Evolutionary conservation across 2,113 vertebrate genomes (phyloP).

Genomic region (Corythornis madagascariensis): DNA sequence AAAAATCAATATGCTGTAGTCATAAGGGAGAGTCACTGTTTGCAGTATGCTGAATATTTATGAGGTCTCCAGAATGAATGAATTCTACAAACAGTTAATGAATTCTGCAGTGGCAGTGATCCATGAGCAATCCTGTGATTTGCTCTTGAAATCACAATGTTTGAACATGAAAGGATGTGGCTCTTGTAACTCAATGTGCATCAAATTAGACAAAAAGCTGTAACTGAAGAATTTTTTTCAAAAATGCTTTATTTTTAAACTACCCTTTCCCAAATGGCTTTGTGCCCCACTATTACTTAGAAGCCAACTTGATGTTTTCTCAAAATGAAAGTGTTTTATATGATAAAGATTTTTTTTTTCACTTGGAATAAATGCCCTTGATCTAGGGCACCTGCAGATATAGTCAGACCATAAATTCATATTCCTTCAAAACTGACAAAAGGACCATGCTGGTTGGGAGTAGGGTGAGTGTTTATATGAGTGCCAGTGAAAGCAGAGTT

Average conservation of each 20-base stretch:
- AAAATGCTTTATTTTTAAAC: not conserved
- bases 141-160: not conserved
- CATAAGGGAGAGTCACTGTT: not conserved
- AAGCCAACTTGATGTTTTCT: not conserved
- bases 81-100: not conserved
- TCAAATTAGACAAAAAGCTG: not conserved
- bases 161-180: not conserved
- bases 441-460: not conserved
- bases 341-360: not conserved
- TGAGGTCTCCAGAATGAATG: not conserved
- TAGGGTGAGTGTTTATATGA: not conserved
- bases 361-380: not conserved
- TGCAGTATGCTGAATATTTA: conserved; percentile 3
- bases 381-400: not conserved
- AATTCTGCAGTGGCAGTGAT: not conserved
- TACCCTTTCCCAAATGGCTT: not conserved
- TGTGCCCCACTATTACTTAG: not conserved
- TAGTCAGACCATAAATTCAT: not conserved
- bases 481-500: not conserved
- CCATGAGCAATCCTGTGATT: not conserved
- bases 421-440: not conserved
- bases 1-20: conserved; percentile 12
- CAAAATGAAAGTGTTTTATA: not conserved
- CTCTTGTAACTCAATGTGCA: not conserved
- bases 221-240: not conserved